Conservation (phyloP, 2,797 vertebrate genomes). For the Dromococcyx pavoninus region DNA sequence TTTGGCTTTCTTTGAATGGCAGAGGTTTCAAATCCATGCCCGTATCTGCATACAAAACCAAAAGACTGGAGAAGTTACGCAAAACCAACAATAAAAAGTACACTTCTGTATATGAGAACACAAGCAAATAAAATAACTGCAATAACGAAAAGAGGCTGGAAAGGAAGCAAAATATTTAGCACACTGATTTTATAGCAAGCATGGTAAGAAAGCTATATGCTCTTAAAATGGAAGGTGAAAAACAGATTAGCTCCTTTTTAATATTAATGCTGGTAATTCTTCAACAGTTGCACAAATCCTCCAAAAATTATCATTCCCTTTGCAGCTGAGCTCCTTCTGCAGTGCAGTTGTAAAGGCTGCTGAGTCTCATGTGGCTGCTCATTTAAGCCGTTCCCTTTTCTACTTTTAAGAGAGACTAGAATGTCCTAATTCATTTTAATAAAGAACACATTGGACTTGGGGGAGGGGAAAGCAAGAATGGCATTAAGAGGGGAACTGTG, state of each 20-base stretch:
- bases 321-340: conserved; percentile 49
- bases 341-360: conserved; percentile 49
- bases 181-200: neutral
- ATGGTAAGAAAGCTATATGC: neutral
- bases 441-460: conserved; percentile 47
- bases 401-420: conserved; percentile 55
- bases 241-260: conserved; percentile 49
- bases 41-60: neutral
- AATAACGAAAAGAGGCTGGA: neutral
- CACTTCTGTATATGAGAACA: neutral
- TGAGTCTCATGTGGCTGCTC: conserved; percentile 57
- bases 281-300: conserved; percentile 48
- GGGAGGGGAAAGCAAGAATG: conserved; percentile 9
- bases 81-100: neutral
- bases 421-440: conserved; percentile 64
- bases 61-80: neutral
- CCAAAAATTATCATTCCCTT: conserved; percentile 54
- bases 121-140: neutral
- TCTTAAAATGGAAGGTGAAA: conserved; percentile 7
- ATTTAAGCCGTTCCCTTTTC: conserved; percentile 58
- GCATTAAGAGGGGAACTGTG: neutral
- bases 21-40: neutral
- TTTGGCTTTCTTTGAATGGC: neutral
- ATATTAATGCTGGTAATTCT: conserved; percentile 38
- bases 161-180: neutral